Evolutionary conservation across 2,797 vertebrate species (phyloP), one percentile per base, ranked within the genome.

Genomic region (Neosilurus mollespiculum): DNA sequence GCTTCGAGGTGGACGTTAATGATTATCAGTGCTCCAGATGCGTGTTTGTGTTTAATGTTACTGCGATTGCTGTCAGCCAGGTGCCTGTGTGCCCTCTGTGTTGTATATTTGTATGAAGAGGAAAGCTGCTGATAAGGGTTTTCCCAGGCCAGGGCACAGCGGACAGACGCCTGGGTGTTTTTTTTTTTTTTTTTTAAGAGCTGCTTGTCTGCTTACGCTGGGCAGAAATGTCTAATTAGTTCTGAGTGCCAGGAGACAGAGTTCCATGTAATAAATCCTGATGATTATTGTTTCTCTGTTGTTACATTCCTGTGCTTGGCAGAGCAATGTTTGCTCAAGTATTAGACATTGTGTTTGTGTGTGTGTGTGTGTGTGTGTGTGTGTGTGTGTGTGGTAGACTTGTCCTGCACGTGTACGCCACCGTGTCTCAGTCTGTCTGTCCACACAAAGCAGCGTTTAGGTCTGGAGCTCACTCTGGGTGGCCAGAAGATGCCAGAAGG

Each of bases 101-200:
- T 64, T 67, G 11, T 62, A 64, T 51, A 22, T 49, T 65, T 71
- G 16, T 66, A 62, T 67, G 26, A 14, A 37, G 81, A 72, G 77
- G 79, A 84, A 86, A 84, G 61, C 73, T 75, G 84, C 83, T 87
- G 85, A 84, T 87, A 84, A 81, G 76, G 80, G 64, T 76, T 88
- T 88, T 89, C 84, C 56, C 83, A 88, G 81, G 78, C 80, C 59
- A 37, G 53, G 75, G 81, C 66, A 49, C n/a, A 20, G 15, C 8
- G 14, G 49, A 69, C 66, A 49, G 37, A 51, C 2, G 18, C n/a
- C 24, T 77, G 80, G 67, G 65, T 51, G 8, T 12, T 53, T 37
- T 18, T 59, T 59, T 43, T 43, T 43, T 43, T 43, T 12, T 53
- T 37, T 18, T 59, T 59, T 49, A 49, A 10, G 59, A 64, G 59